A percentile compares a stretch with the other conserved stretches of the same genome.
Evolutionary conservation across 1,140 invertebrate species (phyloP).

Genomic region (Papilio aristodemus): DNA sequence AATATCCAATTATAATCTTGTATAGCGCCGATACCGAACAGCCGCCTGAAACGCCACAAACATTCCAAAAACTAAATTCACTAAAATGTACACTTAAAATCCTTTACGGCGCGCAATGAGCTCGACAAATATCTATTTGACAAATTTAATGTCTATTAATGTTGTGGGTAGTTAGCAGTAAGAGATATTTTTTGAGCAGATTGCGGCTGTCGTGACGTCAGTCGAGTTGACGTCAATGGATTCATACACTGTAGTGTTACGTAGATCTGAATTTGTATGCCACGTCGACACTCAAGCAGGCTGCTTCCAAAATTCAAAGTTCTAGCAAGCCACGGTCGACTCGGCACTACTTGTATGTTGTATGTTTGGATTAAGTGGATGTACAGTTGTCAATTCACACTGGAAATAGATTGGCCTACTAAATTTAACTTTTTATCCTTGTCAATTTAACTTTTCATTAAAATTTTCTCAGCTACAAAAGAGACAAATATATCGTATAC

Average conservation of each 20-base stretch:
- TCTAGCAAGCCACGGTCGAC: background rate
- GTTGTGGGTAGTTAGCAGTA: background rate
- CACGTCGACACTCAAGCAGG: constrained; percentile 1
- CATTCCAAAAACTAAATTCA: constrained; percentile 58
- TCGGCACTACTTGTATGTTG: background rate
- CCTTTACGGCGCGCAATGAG: background rate
- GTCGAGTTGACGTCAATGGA: constrained; percentile 9
- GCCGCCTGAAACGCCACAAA: constrained; percentile 65
- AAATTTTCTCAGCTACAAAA: no score
- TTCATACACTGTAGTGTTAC: constrained; percentile 36
- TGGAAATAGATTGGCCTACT: no score
- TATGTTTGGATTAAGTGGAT: constrained; percentile 7
- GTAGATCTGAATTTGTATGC: constrained; percentile 66
- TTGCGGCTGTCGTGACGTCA: background rate
- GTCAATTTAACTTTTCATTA: no score
- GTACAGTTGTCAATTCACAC: background rate
- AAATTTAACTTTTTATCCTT: no score
- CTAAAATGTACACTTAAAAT: constrained; percentile 24
- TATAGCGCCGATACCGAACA: constrained; percentile 43
- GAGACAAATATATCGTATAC: no score
- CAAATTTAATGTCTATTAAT: background rate
- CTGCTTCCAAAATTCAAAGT: constrained; percentile 6
- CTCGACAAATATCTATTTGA: constrained; percentile 18
- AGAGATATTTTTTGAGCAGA: constrained; percentile 22
- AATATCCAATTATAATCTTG: constrained; percentile 47